Evolutionary conservation across 2,888 invertebrate genomes (phyloP).

Genomic region (Clepsis dumicolana): DNA sequence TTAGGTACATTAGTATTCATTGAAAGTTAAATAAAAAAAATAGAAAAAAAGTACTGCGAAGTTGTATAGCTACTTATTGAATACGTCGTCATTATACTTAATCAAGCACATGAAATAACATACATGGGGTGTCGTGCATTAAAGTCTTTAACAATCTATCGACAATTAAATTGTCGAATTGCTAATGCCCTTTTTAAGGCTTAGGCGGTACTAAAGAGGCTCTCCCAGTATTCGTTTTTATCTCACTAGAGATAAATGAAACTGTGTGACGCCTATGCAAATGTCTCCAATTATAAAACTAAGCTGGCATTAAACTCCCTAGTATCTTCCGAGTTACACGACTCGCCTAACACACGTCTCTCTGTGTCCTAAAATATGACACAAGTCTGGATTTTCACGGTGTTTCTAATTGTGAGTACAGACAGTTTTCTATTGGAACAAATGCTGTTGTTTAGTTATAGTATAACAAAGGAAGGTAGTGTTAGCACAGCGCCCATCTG

Average conservation of each 20-base stretch:
- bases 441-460: constrained; percentile 9
- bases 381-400: constrained; percentile 47
- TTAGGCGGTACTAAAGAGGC: constrained; percentile 31
- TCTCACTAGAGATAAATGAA: constrained; percentile 35
- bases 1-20: too few relatives aligned
- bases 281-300: constrained; percentile 25
- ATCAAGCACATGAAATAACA: too few relatives aligned
- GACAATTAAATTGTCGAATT: constrained; percentile 5
- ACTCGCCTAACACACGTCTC: background rate
- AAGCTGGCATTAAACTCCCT: constrained; percentile 19
- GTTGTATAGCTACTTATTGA: too few relatives aligned
- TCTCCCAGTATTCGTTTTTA: constrained; percentile 34
- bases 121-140: too few relatives aligned
- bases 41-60: too few relatives aligned
- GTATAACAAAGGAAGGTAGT: background rate
- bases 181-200: background rate
- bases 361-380: constrained; percentile 41
- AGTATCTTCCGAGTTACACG: constrained; percentile 17
- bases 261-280: constrained; percentile 17
- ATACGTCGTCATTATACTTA: too few relatives aligned
- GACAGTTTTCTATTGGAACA: constrained; percentile 7
- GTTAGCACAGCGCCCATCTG: background rate
- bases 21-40: too few relatives aligned
- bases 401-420: constrained; percentile 55
- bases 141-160: background rate